phyloP scores from a whole-genome alignment of 2,113 vertebrate genomes.

The Copsychus sechellarum region DNA sequence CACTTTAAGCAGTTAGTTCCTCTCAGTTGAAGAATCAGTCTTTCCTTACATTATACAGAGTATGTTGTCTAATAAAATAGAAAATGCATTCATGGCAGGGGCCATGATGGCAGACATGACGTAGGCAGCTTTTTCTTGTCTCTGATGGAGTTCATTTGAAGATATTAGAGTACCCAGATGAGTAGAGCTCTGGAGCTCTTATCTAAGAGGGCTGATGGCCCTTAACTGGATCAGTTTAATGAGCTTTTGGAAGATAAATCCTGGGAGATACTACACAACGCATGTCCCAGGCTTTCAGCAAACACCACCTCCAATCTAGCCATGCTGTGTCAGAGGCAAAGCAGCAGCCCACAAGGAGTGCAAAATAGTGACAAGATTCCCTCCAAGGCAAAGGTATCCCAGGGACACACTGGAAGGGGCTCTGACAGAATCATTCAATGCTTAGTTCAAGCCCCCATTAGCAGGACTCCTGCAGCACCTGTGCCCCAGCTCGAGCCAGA shows the following conservation, averaged over 20 bases:
- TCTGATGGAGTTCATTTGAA: background rate
- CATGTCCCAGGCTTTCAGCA: background rate
- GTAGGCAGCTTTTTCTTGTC: background rate
- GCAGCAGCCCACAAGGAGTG: background rate
- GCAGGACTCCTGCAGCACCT: background rate
- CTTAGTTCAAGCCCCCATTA: background rate
- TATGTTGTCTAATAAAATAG: background rate
- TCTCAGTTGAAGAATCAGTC: background rate
- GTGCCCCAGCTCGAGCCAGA: background rate
- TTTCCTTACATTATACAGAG: background rate
- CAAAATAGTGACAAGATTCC: background rate
- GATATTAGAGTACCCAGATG: background rate
- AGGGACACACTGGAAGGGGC: background rate
- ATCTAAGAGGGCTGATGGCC: constrained; percentile 33
- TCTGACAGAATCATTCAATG: background rate
- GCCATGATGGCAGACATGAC: background rate
- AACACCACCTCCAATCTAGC: background rate
- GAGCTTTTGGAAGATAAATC: constrained; percentile 52
- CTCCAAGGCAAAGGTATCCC: background rate
- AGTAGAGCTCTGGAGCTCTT: constrained; percentile 1
- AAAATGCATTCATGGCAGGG: background rate
- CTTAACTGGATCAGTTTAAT: constrained; percentile 60
- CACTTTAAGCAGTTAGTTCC: background rate
- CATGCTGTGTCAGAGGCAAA: background rate
- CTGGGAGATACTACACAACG: background rate